These are phyloP conservation scores for Campylomormyrus numenius DNA, from an alignment of 2,113 vertebrate species.

Conservation along the genomic window DNA sequence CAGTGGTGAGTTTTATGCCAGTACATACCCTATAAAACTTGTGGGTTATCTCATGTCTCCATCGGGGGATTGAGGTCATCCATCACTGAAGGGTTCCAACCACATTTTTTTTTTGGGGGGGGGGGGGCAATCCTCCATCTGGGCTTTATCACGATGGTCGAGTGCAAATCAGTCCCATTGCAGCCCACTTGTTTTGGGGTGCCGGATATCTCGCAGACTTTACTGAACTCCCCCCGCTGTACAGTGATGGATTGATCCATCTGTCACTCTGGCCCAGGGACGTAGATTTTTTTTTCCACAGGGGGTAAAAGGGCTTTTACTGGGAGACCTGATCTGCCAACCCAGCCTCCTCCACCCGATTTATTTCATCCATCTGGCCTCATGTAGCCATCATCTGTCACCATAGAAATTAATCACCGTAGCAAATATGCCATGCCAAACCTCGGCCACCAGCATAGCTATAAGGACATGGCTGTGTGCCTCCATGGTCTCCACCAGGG, in stretches of 20 bases:
- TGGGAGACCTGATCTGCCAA: not conserved
- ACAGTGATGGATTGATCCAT: constrained; percentile 12
- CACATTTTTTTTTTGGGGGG: not conserved
- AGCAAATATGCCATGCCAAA: not conserved
- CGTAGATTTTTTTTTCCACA: not conserved
- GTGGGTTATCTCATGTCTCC: not conserved
- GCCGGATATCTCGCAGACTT: not conserved
- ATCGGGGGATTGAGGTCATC: not conserved
- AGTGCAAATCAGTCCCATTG: not conserved
- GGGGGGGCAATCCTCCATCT: not conserved
- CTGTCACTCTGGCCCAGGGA: not conserved
- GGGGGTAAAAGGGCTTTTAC: not conserved
- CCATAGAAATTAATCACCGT: not conserved
- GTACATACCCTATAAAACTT: not conserved
- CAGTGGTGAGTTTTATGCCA: not conserved
- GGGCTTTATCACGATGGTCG: not conserved
- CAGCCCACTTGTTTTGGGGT: not conserved
- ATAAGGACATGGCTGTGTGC: not conserved
- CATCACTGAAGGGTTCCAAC: not conserved
- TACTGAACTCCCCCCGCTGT: constrained; percentile 1
- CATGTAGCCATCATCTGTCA: not conserved
- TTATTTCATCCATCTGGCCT: not conserved
- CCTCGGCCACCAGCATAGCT: not conserved
- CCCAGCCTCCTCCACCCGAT: not conserved
- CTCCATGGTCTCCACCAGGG: not conserved